These are phyloP conservation scores for Ophioninae sp. DNA, from an alignment of 2,888 invertebrate species.

Conservation along the genomic window DNA sequence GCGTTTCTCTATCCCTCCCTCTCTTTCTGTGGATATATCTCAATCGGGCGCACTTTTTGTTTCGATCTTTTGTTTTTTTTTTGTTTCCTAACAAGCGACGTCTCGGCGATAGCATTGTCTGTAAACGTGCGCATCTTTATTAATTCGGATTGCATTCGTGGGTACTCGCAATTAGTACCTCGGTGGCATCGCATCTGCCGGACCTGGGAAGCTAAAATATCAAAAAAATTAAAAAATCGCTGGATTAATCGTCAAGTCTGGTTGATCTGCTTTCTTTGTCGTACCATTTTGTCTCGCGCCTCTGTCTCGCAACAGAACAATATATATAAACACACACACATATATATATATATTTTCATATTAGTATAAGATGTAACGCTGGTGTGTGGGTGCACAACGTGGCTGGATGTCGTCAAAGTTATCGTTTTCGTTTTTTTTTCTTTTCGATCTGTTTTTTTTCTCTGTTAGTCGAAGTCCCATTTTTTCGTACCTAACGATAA, in stretches of 20 bases:
- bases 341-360: conserved; percentile 25
- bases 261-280: conserved; percentile 43
- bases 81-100: conserved; percentile 50
- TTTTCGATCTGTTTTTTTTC: background rate
- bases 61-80: background rate
- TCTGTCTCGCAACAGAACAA: conserved; percentile 62
- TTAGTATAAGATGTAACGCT: conserved; percentile 79
- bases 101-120: conserved; percentile 55
- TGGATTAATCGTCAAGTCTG: conserved; percentile 74
- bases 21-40: conserved; percentile 36
- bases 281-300: conserved; percentile 34
- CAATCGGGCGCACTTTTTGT: conserved; percentile 49
- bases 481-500: conserved; percentile 21
- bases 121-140: conserved; percentile 64
- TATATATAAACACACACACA: conserved; percentile 5
- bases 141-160: conserved; percentile 66
- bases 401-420: conserved; percentile 29
- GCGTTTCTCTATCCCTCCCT: conserved; percentile 23
- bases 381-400: conserved; percentile 63
- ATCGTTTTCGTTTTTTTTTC: conserved; percentile 11
- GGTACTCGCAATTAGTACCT: conserved; percentile 78
- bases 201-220: conserved; percentile 81
- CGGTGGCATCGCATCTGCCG: conserved; percentile 81
- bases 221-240: conserved; percentile 80
- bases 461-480: conserved; percentile 18